These are phyloP conservation scores for Pyrrhosoma nymphula DNA, from an alignment of 2,888 invertebrate genomes.

Conservation along the genomic window DNA sequence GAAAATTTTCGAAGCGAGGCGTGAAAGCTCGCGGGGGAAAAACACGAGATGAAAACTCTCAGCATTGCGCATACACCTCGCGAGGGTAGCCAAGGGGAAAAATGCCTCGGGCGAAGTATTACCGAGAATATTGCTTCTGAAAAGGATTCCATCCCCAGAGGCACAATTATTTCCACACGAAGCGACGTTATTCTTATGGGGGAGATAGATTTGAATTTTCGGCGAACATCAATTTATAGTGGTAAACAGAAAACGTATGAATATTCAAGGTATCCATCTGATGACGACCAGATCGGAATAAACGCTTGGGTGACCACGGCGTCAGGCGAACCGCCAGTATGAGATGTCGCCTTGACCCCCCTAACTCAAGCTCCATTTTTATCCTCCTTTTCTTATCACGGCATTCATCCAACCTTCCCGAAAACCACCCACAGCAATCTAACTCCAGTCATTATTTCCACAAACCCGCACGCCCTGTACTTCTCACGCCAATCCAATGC, in stretches of 20 bases:
- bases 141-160: not conserved
- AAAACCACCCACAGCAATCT: not conserved
- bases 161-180: not conserved
- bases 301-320: not conserved
- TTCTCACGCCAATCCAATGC: not conserved
- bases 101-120: not conserved
- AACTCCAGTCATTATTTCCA: not conserved
- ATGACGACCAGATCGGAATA: not conserved
- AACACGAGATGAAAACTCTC: not conserved
- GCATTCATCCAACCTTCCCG: not conserved
- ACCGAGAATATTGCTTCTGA: not conserved
- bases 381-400: not conserved
- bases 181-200: no score
- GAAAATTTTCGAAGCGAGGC: slow-evolving; percentile 6
- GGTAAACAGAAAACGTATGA: not conserved
- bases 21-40: no score
- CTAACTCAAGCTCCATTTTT: not conserved
- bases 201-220: not conserved
- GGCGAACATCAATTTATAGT: no score
- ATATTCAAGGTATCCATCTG: not conserved
- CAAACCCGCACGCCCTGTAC: not conserved
- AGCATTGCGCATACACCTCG: not conserved
- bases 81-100: not conserved
- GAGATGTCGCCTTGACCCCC: not conserved
- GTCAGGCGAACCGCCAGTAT: not conserved